phyloP scores from a whole-genome alignment of 1,140 invertebrate species.

The Globodera rostochiensis region DNA sequence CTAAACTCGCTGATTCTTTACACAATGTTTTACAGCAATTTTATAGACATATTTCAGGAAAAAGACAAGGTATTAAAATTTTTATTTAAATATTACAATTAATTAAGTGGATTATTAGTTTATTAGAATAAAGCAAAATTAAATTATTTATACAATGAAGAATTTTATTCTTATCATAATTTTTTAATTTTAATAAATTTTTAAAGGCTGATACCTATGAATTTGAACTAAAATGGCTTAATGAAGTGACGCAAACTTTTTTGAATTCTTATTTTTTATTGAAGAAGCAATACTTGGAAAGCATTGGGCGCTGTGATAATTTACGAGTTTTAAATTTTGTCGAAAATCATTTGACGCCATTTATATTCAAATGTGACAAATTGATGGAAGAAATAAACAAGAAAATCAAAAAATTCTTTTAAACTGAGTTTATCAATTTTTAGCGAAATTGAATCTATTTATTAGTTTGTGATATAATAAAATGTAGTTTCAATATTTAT shows the following conservation, averaged over 20 bases:
- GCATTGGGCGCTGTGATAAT: neutral
- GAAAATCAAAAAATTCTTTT: neutral
- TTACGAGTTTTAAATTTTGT: too few relatives aligned
- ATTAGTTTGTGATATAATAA: too few relatives aligned
- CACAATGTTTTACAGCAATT: neutral
- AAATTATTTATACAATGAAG: too few relatives aligned
- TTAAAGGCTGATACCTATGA: too few relatives aligned
- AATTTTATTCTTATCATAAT: too few relatives aligned
- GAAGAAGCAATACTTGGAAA: neutral
- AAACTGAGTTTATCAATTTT: neutral
- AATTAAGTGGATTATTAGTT: neutral
- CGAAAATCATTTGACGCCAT: neutral
- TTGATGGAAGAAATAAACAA: neutral
- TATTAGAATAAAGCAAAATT: neutral
- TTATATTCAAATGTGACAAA: neutral
- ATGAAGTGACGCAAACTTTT: neutral
- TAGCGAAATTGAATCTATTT: neutral
- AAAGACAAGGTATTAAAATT: neutral
- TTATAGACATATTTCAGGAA: neutral
- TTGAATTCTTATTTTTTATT: neutral
- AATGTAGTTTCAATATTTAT: too few relatives aligned
- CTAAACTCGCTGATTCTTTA: neutral
- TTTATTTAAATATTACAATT: neutral
- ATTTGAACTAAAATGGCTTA: too few relatives aligned
- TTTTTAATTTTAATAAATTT: too few relatives aligned